phyloP scores from a whole-genome alignment of 1,140 invertebrate species.

The Drosophila ironensis region DNA sequence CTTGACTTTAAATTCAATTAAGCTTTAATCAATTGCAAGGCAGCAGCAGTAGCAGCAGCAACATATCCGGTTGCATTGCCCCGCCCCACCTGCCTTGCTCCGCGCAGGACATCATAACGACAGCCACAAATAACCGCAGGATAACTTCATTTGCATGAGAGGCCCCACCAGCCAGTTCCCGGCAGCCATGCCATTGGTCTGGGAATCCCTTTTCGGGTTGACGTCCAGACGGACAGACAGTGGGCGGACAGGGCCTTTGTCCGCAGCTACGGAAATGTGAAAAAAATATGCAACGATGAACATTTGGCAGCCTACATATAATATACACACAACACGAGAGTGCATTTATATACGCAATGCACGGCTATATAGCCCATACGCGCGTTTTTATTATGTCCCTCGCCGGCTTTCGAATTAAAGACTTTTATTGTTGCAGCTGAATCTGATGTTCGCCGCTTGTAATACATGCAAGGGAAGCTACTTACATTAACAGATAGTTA shows the following conservation, averaged over 20 bases:
- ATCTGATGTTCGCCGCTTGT: conserved; percentile 46
- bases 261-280: conserved; percentile 31
- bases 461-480: conserved; percentile 46
- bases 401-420: conserved; percentile 65
- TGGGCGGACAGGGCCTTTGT: conserved; percentile 34
- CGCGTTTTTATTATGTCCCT: conserved; percentile 46
- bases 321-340: conserved; percentile 23
- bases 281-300: conserved; percentile 40
- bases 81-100: background rate
- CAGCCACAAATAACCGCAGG: conserved; percentile 77
- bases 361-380: conserved; percentile 8
- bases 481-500: conserved; percentile 71
- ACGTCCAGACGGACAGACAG: conserved; percentile 8
- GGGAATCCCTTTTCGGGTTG: background rate
- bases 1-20: conserved; percentile 67
- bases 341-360: conserved; percentile 14
- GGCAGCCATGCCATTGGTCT: conserved; percentile 7
- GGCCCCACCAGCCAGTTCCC: conserved; percentile 10
- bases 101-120: conserved; percentile 61
- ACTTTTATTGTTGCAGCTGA: conserved; percentile 57
- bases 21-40: conserved; percentile 71
- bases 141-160: conserved; percentile 78
- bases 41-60: conserved; percentile 17
- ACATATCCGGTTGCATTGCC: conserved; percentile 39
- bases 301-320: conserved; percentile 39